Base-by-base conservation (phyloP, 1,140 invertebrate species). In the Lanistes nyassanus region DNA sequence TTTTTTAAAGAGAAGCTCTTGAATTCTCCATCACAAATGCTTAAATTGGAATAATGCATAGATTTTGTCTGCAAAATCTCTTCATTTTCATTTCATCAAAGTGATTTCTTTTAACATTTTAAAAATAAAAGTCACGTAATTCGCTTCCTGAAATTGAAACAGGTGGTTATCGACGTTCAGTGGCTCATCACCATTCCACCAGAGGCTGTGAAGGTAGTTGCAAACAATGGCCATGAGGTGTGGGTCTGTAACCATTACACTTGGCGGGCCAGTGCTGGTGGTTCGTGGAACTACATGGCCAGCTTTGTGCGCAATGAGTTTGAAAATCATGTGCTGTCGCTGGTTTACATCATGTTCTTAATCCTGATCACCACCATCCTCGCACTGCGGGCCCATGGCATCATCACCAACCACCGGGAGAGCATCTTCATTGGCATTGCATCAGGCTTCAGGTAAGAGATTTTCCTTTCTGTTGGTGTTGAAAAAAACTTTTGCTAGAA, bases 401-500 rank as follows among this genome's bases (percentile, higher is more conserved):
- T 97, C 31, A 92, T 95, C n/a, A 96, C 97, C 84, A 97, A 98
- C 87, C 96, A 97, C 85, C 91, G 96, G 0, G 96, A 98, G 89
- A 94, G 96, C 3, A 92, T 93, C 7, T 97, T 96, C 87, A 97
- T 98, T 73, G 95, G 95, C 0, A 91, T 96, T 55, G 94, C 95
- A 0, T 93, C 95, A 21, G 94, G 94, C 16, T 92, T 86, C 76
- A 79, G 69, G 77, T 79, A 70, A 5, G 42, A 47, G 42, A 16
- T 47, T 47, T 6, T 3, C 9, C 19, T 9, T 47, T 9, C 9
- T 47, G 1, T 47, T 16, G 1, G 19, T 9, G 42, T 47, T 47
- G 9, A 1, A 47, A 47, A 47, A 2, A 60, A 60, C n/a, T 26
- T 7, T 60, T 60, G 7, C 56, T 60, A 16, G n/a, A 60, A 7